These are phyloP conservation scores for Strix aluco DNA, from an alignment of 2,113 vertebrate species.

Conservation along the genomic window DNA sequence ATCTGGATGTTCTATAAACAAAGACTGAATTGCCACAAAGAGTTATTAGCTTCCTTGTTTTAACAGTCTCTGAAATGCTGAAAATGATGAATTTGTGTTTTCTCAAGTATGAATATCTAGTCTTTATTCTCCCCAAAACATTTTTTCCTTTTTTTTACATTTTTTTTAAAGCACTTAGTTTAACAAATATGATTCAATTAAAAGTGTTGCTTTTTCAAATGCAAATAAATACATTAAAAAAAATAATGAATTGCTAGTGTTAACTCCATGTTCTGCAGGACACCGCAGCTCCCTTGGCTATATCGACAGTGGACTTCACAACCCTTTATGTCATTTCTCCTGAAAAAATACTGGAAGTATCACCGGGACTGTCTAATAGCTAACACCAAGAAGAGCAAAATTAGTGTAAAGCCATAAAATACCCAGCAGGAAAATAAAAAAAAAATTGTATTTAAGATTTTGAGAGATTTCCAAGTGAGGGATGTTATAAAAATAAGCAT, in stretches of 20 bases:
- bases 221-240: slow-evolving; percentile 55
- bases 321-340: neutral
- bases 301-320: neutral
- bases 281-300: slow-evolving; percentile 2
- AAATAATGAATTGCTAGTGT: neutral
- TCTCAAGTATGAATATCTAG: slow-evolving; percentile 37
- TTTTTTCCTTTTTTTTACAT: neutral
- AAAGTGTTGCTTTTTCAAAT: slow-evolving; percentile 23
- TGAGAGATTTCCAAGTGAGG: slow-evolving; percentile 3
- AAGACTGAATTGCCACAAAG: slow-evolving; percentile 47
- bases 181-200: slow-evolving; percentile 67
- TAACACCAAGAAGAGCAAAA: slow-evolving; percentile 34
- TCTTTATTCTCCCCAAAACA: neutral
- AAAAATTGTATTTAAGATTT: neutral
- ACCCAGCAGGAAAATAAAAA: neutral
- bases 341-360: slow-evolving; percentile 7
- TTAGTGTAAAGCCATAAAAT: slow-evolving; percentile 37
- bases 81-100: neutral
- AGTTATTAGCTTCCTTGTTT: slow-evolving; percentile 31
- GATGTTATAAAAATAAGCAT: slow-evolving; percentile 47
- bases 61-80: slow-evolving; percentile 50
- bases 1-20: slow-evolving; percentile 60
- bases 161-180: slow-evolving; percentile 37
- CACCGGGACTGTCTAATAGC: neutral
- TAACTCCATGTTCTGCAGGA: slow-evolving; percentile 2